phyloP scores from a whole-genome alignment of 2,113 vertebrate species.

The Phyllostomus hastatus region DNA sequence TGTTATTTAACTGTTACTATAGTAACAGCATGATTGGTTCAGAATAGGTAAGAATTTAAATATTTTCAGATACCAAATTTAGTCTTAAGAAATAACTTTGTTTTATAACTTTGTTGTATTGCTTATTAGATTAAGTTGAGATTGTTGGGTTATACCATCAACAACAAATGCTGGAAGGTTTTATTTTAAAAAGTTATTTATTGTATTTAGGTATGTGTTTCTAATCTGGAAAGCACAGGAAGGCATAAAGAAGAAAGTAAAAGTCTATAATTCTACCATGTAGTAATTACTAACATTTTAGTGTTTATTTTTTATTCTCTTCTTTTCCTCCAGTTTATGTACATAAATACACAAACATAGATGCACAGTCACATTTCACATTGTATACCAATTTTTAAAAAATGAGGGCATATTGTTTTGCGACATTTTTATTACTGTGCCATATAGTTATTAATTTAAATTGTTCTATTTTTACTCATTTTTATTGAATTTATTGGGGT shows the following conservation, averaged over 20 bases:
- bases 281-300: neutral
- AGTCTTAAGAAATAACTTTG: neutral
- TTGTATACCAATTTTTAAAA: neutral
- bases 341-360: neutral
- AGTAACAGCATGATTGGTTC: neutral
- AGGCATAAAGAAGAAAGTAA: neutral
- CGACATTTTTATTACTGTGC: neutral
- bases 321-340: neutral
- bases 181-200: slow-evolving; percentile 21
- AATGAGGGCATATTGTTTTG: neutral
- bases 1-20: neutral
- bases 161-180: neutral
- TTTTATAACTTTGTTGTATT: neutral
- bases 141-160: neutral
- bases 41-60: neutral
- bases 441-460: neutral
- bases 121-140: neutral
- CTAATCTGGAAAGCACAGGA: neutral
- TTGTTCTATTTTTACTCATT: neutral
- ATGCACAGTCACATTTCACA: neutral
- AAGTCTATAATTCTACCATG: neutral
- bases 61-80: slow-evolving; percentile 5
- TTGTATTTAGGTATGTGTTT: slow-evolving; percentile 12
- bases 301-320: neutral
- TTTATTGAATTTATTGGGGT: neutral